Evolutionary conservation across 2,888 invertebrate genomes (phyloP).

Genomic region (Tiliacea aurago): DNA sequence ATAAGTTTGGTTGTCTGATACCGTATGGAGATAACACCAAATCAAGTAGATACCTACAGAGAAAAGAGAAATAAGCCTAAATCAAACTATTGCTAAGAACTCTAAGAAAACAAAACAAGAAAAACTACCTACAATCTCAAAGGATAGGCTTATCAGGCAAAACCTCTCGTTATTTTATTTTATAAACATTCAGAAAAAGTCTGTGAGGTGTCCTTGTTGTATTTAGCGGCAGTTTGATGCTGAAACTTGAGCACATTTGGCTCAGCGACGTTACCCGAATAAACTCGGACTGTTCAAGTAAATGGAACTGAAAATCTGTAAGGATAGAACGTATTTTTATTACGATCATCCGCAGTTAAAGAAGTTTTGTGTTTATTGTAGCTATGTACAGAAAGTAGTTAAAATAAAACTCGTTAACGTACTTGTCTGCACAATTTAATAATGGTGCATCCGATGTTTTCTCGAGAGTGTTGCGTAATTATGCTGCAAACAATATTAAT

Average conservation of each 20-base stretch:
- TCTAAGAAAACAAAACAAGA: not conserved
- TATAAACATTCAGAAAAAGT: not conserved
- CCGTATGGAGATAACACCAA: not conserved
- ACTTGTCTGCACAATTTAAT: too few relatives aligned
- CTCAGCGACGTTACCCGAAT: conserved; percentile 17
- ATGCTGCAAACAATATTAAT: too few relatives aligned
- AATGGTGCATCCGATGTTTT: too few relatives aligned
- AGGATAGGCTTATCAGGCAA: not conserved
- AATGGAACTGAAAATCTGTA: conserved; percentile 27
- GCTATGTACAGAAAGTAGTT: too few relatives aligned
- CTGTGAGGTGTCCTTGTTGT: not conserved
- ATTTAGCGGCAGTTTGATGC: conserved; percentile 9
- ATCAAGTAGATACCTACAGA: not conserved
- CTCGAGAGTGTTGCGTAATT: too few relatives aligned
- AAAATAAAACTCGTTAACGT: too few relatives aligned
- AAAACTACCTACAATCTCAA: not conserved
- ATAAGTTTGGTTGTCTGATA: not conserved
- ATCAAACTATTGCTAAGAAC: not conserved
- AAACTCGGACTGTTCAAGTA: conserved; percentile 28
- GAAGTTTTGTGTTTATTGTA: too few relatives aligned
- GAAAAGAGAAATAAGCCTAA: not conserved
- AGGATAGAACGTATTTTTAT: not conserved
- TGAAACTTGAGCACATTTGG: conserved; percentile 33
- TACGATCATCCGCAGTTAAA: too few relatives aligned
- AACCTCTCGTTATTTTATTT: conserved; percentile 2